phyloP scores from a whole-genome alignment of 1,140 invertebrate species.

The Drosophila kepulauana region DNA sequence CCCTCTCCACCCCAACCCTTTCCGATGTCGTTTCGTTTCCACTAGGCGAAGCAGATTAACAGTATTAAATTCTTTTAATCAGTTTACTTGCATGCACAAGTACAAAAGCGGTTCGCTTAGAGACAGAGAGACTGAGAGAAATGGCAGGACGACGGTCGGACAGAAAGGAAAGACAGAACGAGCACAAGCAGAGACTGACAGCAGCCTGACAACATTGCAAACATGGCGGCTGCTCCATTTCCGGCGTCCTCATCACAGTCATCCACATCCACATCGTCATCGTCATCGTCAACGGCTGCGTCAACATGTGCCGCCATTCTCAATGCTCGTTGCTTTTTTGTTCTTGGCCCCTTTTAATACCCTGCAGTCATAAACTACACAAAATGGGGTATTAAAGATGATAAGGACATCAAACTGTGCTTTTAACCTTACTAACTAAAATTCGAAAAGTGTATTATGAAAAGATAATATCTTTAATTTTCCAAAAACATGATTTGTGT shows the following conservation, averaged over 20 bases:
- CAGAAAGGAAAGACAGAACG: conserved; percentile 5
- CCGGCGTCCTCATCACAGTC: conserved; percentile 48
- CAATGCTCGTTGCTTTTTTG: conserved; percentile 26
- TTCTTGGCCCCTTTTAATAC: conserved; percentile 28
- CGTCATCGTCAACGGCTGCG: conserved; percentile 15
- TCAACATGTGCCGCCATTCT: conserved; percentile 42
- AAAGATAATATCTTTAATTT: background rate
- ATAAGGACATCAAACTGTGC: background rate
- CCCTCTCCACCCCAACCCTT: too few relatives aligned
- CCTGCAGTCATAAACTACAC: background rate
- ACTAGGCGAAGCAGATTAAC: conserved; percentile 81
- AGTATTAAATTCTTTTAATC: conserved; percentile 82
- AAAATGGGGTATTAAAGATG: background rate
- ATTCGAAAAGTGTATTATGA: background rate
- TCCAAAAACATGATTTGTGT: background rate
- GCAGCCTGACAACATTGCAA: conserved; percentile 63
- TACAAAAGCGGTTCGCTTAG: conserved; percentile 60
- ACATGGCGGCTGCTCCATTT: conserved; percentile 79
- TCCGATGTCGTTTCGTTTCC: conserved; percentile 49
- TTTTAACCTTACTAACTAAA: background rate
- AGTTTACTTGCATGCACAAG: conserved; percentile 78
- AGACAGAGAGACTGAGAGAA: conserved; percentile 19
- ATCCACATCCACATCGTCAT: conserved; percentile 2
- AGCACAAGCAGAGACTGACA: conserved; percentile 12
- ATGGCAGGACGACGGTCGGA: background rate